Evolutionary conservation across 2,888 invertebrate species (phyloP).

Genomic region (Melitaea athalia): DNA sequence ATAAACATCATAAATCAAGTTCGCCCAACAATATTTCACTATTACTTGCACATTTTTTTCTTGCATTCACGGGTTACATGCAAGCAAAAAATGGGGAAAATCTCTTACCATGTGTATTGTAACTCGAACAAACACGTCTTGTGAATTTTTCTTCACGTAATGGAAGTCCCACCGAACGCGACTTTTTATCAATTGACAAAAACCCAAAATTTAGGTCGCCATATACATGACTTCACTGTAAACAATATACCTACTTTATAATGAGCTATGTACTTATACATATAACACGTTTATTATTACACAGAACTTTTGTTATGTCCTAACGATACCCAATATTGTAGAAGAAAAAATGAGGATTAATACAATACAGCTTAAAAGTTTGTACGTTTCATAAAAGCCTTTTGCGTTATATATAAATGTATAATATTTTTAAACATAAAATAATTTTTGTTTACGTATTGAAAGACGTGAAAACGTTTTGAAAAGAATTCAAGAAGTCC

Average conservation of each 20-base stretch:
- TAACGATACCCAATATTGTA: no score
- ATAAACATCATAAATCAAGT: constrained; percentile 15
- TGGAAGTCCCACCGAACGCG: constrained; percentile 53
- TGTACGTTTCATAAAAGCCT: no score
- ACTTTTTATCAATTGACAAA: constrained; percentile 66
- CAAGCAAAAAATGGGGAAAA: constrained; percentile 46
- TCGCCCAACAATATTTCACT: constrained; percentile 10
- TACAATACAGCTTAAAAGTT: no score
- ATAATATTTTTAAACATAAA: neutral
- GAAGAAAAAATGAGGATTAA: no score
- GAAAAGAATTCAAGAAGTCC: neutral
- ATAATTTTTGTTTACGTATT: neutral
- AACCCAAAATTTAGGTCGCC: constrained; percentile 57
- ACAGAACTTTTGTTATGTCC: no score
- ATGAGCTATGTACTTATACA: neutral
- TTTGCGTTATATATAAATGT: no score
- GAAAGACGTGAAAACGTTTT: neutral
- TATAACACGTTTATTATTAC: neutral
- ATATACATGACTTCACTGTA: constrained; percentile 27
- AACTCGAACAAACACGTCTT: constrained; percentile 58
- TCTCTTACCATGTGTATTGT: constrained; percentile 65
- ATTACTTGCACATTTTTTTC: constrained; percentile 8
- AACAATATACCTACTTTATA: no score
- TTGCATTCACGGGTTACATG: constrained; percentile 8
- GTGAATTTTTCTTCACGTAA: constrained; percentile 53